Evolutionary conservation across 2,113 vertebrate species (phyloP).

Genomic region (Pristiophorus japonicus): DNA sequence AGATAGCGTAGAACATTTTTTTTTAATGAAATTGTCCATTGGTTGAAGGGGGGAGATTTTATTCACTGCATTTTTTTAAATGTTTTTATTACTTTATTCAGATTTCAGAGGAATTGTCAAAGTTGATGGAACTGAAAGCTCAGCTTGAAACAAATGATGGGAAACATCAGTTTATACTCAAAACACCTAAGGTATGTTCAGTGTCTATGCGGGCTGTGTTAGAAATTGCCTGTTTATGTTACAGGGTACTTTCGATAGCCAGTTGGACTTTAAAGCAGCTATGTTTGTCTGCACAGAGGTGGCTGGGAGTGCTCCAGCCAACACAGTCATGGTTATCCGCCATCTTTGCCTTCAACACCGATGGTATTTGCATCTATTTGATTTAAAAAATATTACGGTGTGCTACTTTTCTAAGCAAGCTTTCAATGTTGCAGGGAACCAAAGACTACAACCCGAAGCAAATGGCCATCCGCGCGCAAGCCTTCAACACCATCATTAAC

Average conservation of each 20-base stretch:
- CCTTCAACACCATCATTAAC: slow-evolving; percentile 71
- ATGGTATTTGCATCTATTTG: background rate
- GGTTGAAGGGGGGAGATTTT: background rate
- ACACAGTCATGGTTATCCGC: background rate
- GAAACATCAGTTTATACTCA: slow-evolving; percentile 86
- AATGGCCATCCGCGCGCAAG: slow-evolving; percentile 93
- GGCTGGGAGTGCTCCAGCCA: background rate
- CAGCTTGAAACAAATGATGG: slow-evolving; percentile 75
- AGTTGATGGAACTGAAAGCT: slow-evolving; percentile 81
- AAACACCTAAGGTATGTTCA: slow-evolving; percentile 83
- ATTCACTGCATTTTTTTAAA: background rate
- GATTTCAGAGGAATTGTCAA: slow-evolving; percentile 78
- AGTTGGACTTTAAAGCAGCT: background rate
- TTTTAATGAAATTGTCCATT: background rate
- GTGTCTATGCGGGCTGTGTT: slow-evolving; percentile 28
- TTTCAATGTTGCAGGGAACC: slow-evolving; percentile 66
- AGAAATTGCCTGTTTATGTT: background rate
- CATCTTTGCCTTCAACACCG: background rate
- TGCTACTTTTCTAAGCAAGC: background rate
- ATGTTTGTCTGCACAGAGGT: background rate
- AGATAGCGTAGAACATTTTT: too few species aligned
- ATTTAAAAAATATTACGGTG: background rate
- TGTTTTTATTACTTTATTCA: slow-evolving; percentile 41
- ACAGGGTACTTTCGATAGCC: background rate
- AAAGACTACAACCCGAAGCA: slow-evolving; percentile 89